Base-by-base conservation (phyloP, 2,888 invertebrate genomes). In the Leptinotarsa peninsularis region DNA sequence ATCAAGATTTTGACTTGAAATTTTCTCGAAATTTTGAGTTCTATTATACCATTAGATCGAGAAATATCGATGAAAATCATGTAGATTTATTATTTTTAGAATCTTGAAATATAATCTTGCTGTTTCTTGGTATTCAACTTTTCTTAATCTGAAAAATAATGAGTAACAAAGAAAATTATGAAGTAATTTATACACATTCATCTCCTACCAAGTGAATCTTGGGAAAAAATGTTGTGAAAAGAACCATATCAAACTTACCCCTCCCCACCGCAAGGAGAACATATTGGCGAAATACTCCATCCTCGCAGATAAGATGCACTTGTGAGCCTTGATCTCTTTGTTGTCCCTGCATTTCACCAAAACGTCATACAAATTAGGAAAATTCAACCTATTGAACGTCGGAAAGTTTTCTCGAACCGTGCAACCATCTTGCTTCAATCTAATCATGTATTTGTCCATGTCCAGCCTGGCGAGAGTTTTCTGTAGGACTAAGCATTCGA, bases 231-330 rank as follows among this genome's bases (percentile, higher is more conserved):
- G 14, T 15, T 14, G 14, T 21, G 21, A 18, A 21, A 58, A 4
- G 14, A 58, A 23, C 15, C 18, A 13, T 0, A 43, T 21, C 17
- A 14, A 75, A 84, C 88, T 86, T 84, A 93, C 93, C 91, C 93
- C 93, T 68, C 91, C 90, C 96, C 96, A 96, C 63, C 93, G 91
- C 82, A 93, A 92, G 83, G 93, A 91, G 82, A 96, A 93, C 94
- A 97, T 95, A 82, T 93, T 93, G 77, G 92, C 91, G 86, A 97
- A 97, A 87, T 96, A 97, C 79, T 96, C 96, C n/a, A 95, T 88
- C 50, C 96, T 88, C 0, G 95, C 93, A 0, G 93, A 93, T 21
- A 97, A 88, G n/a, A 97, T 89, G 85, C 96, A 96, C 84, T 93
- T 94, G 86, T 97, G 96, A 0, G 95, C 96, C 0, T 90, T 87